Evolutionary conservation across 2,888 invertebrate genomes (phyloP).

Genomic region (Spodoptera exigua): DNA sequence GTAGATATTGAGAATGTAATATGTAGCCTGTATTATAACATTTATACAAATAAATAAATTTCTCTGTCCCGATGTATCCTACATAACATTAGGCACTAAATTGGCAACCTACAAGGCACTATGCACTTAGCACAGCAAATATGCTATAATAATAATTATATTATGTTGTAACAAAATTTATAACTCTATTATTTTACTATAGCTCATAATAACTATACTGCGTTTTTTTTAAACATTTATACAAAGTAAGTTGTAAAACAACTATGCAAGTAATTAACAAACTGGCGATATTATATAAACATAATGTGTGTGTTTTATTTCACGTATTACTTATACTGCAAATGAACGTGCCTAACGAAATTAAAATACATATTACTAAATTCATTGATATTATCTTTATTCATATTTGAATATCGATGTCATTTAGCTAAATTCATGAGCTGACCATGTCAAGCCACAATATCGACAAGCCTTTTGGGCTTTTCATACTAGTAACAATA

Average conservation of each 20-base stretch:
- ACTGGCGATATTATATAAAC: conserved; percentile 10
- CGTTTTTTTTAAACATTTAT: conserved; percentile 20
- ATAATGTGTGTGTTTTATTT: conserved; percentile 1
- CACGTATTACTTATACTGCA: conserved; percentile 18
- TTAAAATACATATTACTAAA: conserved; percentile 50
- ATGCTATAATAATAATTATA: conserved; percentile 73
- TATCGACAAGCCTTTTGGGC: conserved; percentile 62
- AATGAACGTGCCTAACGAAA: conserved; percentile 53
- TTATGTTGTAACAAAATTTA: conserved; percentile 73
- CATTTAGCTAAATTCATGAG: conserved; percentile 46
- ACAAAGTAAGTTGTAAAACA: conserved; percentile 19
- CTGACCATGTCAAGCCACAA: conserved; percentile 65
- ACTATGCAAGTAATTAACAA: conserved; percentile 11
- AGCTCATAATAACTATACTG: conserved; percentile 58
- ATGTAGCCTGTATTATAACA: conserved; percentile 34
- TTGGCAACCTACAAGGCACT: conserved; percentile 90
- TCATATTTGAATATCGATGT: conserved; percentile 30
- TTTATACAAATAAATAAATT: conserved; percentile 65
- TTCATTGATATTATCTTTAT: conserved; percentile 53
- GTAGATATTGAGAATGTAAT: conserved; percentile 31
- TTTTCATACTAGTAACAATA: conserved; percentile 59
- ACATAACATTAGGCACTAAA: conserved; percentile 88
- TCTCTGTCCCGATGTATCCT: conserved; percentile 71
- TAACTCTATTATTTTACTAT: conserved; percentile 62
- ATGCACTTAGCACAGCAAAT: conserved; percentile 89